Percentiles rank a stretch among this genome's conserved stretches.
phyloP scores from a whole-genome alignment of 2,888 invertebrate genomes.

The Dioctria linearis region DNA sequence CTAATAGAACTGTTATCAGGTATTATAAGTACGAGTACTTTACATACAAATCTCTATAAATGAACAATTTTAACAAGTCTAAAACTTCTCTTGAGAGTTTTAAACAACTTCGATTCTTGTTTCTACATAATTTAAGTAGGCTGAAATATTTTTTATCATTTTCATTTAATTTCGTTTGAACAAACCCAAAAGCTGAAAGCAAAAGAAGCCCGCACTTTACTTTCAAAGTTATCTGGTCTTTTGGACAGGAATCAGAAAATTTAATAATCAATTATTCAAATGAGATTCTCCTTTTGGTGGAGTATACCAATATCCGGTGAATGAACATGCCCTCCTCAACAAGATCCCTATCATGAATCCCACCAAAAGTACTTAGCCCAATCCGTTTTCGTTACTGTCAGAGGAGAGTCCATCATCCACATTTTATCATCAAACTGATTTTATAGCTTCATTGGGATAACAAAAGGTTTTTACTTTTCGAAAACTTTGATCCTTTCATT shows the following conservation, averaged over 20 bases:
- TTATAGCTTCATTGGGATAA: slow-evolving; percentile 39
- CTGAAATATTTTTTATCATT: slow-evolving; percentile 16
- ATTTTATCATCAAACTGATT: not conserved
- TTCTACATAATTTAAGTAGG: not conserved
- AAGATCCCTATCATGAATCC: slow-evolving; percentile 22
- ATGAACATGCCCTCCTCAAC: slow-evolving; percentile 9
- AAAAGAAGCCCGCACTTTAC: not conserved
- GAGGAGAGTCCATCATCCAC: no score
- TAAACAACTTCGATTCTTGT: not conserved
- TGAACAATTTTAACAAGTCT: no score
- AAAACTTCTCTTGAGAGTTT: no score
- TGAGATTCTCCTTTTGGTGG: not conserved
- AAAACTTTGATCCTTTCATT: slow-evolving; percentile 41
- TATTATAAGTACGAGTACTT: no score
- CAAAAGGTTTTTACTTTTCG: slow-evolving; percentile 39
- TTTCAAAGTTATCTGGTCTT: not conserved
- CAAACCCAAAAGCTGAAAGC: not conserved
- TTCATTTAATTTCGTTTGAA: slow-evolving; percentile 11
- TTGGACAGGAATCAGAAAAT: slow-evolving; percentile 44
- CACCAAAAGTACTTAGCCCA: slow-evolving; percentile 38
- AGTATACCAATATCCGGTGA: not conserved
- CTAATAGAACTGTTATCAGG: no score
- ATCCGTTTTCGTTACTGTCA: slow-evolving; percentile 31
- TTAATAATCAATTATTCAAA: slow-evolving; percentile 52
- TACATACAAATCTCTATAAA: no score